Conservation (phyloP, 2,797 vertebrate genomes). For the Corythornis leucogaster region DNA sequence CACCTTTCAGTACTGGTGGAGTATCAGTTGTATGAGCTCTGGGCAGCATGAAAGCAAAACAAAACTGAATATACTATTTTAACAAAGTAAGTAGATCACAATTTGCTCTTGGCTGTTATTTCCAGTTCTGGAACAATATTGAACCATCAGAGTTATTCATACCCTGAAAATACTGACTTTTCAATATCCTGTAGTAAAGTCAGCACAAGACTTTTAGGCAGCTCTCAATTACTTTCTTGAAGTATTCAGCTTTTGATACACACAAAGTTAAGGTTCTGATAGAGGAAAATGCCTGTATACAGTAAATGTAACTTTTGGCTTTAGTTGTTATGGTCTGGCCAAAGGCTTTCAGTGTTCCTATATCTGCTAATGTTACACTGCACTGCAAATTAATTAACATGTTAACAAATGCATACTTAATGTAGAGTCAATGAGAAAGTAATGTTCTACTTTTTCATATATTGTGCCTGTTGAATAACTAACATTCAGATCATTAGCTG, state of each 20-base stretch:
- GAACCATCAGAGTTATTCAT: neutral
- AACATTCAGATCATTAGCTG: neutral
- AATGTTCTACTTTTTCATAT: neutral
- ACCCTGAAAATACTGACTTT: neutral
- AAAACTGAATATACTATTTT: neutral
- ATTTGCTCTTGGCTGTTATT: neutral
- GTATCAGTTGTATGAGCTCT: accelerated
- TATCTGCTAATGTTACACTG: neutral
- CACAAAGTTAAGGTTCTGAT: neutral
- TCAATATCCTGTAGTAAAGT: neutral
- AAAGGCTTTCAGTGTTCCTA: neutral
- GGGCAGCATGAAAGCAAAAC: neutral
- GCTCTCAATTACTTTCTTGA: neutral
- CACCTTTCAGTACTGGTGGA: neutral
- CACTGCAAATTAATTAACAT: neutral
- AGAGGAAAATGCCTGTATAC: neutral
- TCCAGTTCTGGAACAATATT: neutral
- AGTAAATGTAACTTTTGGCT: neutral
- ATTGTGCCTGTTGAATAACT: neutral
- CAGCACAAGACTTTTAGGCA: neutral
- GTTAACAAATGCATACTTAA: neutral
- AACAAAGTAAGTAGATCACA: neutral
- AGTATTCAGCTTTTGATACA: neutral
- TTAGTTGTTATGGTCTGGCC: neutral
- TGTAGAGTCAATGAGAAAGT: neutral